phyloP scores from a whole-genome alignment of 2,113 vertebrate genomes.

The Thinocorus orbignyianus region DNA sequence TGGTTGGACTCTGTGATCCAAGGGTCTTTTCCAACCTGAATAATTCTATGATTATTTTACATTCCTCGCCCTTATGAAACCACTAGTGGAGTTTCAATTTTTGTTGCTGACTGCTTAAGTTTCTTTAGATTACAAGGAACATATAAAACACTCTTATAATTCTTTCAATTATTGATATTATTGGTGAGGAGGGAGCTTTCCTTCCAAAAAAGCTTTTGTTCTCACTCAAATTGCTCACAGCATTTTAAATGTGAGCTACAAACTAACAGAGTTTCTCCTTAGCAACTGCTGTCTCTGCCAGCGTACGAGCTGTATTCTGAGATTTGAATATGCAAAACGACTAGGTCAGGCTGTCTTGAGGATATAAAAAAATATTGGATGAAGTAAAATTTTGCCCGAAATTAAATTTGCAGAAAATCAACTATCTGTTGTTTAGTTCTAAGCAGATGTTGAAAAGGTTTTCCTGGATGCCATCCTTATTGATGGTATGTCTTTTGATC shows the following conservation, averaged over 20 bases:
- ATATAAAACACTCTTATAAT: neutral
- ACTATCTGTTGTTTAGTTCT: conserved; percentile 74
- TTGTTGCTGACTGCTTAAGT: neutral
- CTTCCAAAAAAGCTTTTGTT: neutral
- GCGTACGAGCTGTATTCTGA: neutral
- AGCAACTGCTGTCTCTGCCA: neutral
- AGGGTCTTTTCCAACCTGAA: too few relatives aligned
- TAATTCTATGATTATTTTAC: neutral
- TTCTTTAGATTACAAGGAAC: neutral
- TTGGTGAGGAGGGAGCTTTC: neutral
- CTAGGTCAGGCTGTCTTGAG: conserved; percentile 64
- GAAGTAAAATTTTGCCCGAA: conserved; percentile 69
- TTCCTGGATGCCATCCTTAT: conserved; percentile 68
- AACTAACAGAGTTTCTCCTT: neutral
- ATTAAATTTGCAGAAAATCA: conserved; percentile 72
- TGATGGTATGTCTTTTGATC: conserved; percentile 76
- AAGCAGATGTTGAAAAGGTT: conserved; percentile 79
- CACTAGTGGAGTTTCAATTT: neutral
- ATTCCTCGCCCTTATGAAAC: neutral
- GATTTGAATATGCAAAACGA: conserved; percentile 52
- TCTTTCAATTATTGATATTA: neutral
- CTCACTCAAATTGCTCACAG: neutral
- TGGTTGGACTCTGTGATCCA: too few relatives aligned
- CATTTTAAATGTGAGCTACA: neutral
- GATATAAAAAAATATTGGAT: conserved; percentile 65